Percentiles rank a stretch among this genome's conserved stretches.
phyloP scores from a whole-genome alignment of 1,140 invertebrate species.

The Centruroides sculpturatus region DNA sequence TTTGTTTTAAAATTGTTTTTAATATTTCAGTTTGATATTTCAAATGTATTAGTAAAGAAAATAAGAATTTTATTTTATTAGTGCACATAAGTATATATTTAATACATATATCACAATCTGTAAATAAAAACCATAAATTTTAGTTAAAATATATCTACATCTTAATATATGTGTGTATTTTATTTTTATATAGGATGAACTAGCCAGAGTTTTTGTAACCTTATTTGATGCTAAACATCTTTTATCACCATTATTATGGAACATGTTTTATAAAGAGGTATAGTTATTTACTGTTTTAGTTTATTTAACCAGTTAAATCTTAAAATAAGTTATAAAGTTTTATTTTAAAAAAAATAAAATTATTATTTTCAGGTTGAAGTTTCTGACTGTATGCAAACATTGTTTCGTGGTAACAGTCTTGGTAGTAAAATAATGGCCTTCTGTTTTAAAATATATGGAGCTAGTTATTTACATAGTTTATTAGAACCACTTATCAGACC shows the following conservation, averaged over 20 bases:
- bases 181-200: slow-evolving; percentile 52
- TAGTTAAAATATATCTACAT: too few species aligned
- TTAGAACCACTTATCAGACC: slow-evolving; percentile 78
- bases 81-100: too few species aligned
- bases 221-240: slow-evolving; percentile 95
- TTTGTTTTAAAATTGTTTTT: too few species aligned
- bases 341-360: too few species aligned
- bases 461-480: slow-evolving; percentile 71
- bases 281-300: not conserved
- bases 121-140: too few species aligned
- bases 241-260: slow-evolving; percentile 86
- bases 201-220: slow-evolving; percentile 89
- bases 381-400: slow-evolving; percentile 92
- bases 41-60: too few species aligned
- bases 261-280: slow-evolving; percentile 87
- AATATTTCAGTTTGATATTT: too few species aligned
- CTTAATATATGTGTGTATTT: not conserved
- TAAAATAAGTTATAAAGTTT: too few species aligned
- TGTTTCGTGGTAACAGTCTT: slow-evolving; percentile 89
- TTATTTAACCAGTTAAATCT: too few species aligned
- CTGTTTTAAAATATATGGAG: slow-evolving; percentile 96
- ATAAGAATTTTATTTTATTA: too few species aligned
- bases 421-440: slow-evolving; percentile 98
- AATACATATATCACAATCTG: too few species aligned
- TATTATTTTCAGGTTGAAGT: slow-evolving; percentile 55